Evolutionary conservation across 1,140 invertebrate species (phyloP), one percentile per base, ranked within the genome.

Genomic region (Arctopsyche grandis): DNA sequence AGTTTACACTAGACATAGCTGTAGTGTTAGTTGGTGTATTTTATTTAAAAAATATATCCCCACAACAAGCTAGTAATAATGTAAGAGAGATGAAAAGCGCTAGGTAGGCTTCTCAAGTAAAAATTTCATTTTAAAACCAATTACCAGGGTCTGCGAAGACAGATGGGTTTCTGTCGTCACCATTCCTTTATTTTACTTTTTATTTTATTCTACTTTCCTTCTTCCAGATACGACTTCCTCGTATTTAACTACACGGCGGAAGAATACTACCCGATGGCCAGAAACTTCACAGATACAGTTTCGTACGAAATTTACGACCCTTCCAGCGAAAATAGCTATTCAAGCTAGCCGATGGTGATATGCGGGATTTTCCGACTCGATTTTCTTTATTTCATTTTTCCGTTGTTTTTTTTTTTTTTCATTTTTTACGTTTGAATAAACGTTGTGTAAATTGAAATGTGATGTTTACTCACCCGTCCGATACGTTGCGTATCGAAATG

Each of bases 211-310:
- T 76, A 66, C 69, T 81, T 69, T 81, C 79, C 79, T 48, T 56
- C 78, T 87, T 87, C 22, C 84, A 93, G 92, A 85, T 92, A 93
- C 82, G 94, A 95, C 85, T 94, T 95, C 86, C 90, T 94, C 84
- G 85, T 94, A 43, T 94, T 94, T 84, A 91, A 91, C 82, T 95
- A 94, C 81, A 91, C 91, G 74, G 85, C 92, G 38, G 86, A 90
- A n/a, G 91, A 92, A 73, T 94, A 93, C 84, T 84, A 93, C 58
- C 3, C 63, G 10, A 26, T 66, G 24, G 63, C 24, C 21, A 24
- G 7, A 12, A 46, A 58, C 21, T 66, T 4, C 14, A 66, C 0
- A 1, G 69, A 71, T 22, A n/a, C 10, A 38, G 24, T 14, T 0
- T 46, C 69, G n/a, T 44, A 46, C 44, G 38, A 38, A 56, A 21